Base-by-base conservation (phyloP, 2,888 invertebrate genomes). In the Athripsodes cinereus region DNA sequence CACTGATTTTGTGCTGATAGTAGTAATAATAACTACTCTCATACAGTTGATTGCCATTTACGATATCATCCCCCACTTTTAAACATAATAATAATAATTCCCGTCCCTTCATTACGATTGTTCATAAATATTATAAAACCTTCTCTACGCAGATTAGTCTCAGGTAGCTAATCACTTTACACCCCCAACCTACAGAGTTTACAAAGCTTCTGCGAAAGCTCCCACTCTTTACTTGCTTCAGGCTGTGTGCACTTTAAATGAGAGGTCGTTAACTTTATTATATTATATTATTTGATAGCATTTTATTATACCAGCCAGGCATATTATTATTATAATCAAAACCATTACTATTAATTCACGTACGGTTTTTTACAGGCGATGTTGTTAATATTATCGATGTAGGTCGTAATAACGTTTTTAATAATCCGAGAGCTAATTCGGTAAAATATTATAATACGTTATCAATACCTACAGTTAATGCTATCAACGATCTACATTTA, bases 51-150 rank as follows among this genome's bases (percentile, higher is more conserved):
- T 40, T 40, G 40, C 40, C 40, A n/a, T 40, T 40, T 40, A 40
- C 40, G 40, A 40, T 13, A 40, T 40, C 40, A 40, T 40, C 40
- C 40, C 40, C 40, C 40, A 31, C 8, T 11, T 11, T 40, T 40
- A 13, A 40, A 16, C 40, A 13, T 13, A 40, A n/a, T n/a, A 47
- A 51, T n/a, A n/a, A n/a, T 52, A 40, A 53, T 49, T 40, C 59
- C 49, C 18, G 44, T 55, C 55, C 57, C 58, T 52, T 52, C 20
- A 60, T 60, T 60, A 55, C 53, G 55, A 62, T 60, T 60, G 62
- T 60, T 58, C 62, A 62, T 62, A 60, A 62, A 62, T 62, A 52
- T 53, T 58, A 60, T 58, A 62, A 62, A 58, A 62, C 52, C 55
- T 57, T 53, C 52, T 47, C 34, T 21, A 22, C 26, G 46, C 48